Conservation (phyloP, 2,113 vertebrate genomes). For the Cygnus buccinator region DNA sequence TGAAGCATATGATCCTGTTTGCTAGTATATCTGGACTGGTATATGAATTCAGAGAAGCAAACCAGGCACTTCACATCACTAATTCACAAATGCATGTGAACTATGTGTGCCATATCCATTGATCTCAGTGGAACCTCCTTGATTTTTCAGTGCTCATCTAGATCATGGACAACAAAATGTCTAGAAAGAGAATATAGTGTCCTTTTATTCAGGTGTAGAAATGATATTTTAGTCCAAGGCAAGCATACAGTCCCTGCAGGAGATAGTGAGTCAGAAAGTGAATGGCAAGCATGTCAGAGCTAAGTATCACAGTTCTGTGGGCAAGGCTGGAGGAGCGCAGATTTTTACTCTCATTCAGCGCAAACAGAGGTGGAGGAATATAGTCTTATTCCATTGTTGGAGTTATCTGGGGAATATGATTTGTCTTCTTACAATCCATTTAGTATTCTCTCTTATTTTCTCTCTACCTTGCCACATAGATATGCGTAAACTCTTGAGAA, state of each 20-base stretch:
- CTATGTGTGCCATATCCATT: too few species aligned
- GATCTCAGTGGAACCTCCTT: neutral
- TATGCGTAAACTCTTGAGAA: neutral
- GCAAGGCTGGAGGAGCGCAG: neutral
- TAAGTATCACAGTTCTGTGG: neutral
- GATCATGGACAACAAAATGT: neutral
- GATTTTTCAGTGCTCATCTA: neutral
- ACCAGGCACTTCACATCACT: neutral
- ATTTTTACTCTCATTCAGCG: neutral
- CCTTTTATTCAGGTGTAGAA: neutral
- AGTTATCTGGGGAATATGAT: neutral
- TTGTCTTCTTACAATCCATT: neutral
- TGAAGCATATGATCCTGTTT: neutral
- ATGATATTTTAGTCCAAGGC: neutral
- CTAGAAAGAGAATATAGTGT: neutral
- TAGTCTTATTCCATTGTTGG: neutral
- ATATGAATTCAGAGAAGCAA: neutral
- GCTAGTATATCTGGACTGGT: rapidly evolving
- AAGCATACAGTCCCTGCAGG: neutral
- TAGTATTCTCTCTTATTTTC: neutral
- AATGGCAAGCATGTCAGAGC: neutral
- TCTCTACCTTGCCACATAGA: neutral
- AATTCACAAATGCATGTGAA: neutral
- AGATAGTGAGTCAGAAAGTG: neutral
- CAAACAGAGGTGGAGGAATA: neutral